Percentiles rank a stretch among this genome's conserved stretches.
These are phyloP conservation scores for Vulpes lagopus DNA, from an alignment of 2,113 vertebrate species.

Conservation along the genomic window DNA sequence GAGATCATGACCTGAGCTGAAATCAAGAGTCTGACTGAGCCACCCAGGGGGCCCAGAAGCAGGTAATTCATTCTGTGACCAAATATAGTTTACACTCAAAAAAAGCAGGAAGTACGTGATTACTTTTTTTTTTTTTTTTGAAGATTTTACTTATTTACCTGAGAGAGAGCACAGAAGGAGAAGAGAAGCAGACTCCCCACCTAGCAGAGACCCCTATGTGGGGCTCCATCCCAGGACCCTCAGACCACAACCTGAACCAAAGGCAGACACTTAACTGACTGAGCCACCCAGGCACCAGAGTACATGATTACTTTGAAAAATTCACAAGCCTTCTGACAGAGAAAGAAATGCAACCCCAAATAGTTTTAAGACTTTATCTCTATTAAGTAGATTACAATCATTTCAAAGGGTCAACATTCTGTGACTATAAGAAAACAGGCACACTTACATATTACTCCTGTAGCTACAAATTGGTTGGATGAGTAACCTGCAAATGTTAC, in stretches of 20 bases:
- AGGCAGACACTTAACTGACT: too few relatives aligned
- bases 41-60: not conserved
- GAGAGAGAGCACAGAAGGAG: too few relatives aligned
- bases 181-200: too few relatives aligned
- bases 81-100: not conserved
- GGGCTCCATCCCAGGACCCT: too few relatives aligned
- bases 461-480: not conserved
- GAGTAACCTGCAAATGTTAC: not conserved
- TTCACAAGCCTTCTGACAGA: not conserved
- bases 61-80: not conserved
- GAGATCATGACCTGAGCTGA: not conserved
- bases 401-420: not conserved
- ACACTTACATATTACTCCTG: not conserved
- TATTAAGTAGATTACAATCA: not conserved
- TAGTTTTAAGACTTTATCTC: not conserved
- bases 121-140: not conserved
- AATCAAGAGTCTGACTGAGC: not conserved
- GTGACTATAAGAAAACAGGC: not conserved
- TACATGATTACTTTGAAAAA: not conserved
- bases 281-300: too few relatives aligned
- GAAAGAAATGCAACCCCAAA: not conserved
- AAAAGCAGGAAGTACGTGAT: not conserved
- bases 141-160: too few relatives aligned
- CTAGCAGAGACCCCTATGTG: too few relatives aligned
- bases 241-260: too few relatives aligned